Evolutionary conservation across 2,113 vertebrate species (phyloP), one percentile per base, ranked within the genome.

Genomic region (Ochotona princeps): DNA sequence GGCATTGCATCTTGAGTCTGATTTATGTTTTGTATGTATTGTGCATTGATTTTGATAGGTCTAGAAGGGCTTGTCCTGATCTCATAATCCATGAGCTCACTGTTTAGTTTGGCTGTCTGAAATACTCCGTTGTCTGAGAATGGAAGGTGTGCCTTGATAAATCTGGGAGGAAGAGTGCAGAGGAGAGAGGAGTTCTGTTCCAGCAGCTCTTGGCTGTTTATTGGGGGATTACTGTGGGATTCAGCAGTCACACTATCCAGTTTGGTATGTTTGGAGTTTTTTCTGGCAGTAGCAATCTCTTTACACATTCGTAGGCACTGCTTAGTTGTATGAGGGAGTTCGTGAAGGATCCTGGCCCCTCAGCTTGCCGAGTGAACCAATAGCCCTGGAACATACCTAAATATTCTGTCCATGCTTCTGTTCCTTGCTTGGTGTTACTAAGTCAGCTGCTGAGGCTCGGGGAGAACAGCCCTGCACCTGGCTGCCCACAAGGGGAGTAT

Each of bases 1-100:
- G 21, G 57, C 51, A 32, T 80, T 74, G 7, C 82, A 32, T 85
- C 18, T 73, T 5, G 8, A 83, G 9, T 4, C 11, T 54, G n/a
- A 44, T 51, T 61, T 91, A 78, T 82, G 54, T 60, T 72, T 89
- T 90, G 35, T 93, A 1, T 78, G 44, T 96, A 23, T 47, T 86
- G 3, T 83, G 1, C 61, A 13, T 86, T 92, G n/a, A 44, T 44
- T 91, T 78, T 38, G 35, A 66, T 32, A 79, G 32, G 20, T 82
- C 21, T 92, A n/a, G 54, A 8, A 32, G 89, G 57, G 26, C 35
- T 86, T 75, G 17, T 63, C n/a, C 85, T 85, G 54, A 21, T 54
- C 25, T 92, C 60, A 90, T 23, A 81, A 13, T 76, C 67, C 30
- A 13, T 51, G 51, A 88, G 38, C 80, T 57, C 82, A 49, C 57